Percentiles rank a stretch among this genome's conserved stretches.
These are phyloP conservation scores for Trypoxylus dichotomus DNA, from an alignment of 1,140 invertebrate species.

Conservation along the genomic window DNA sequence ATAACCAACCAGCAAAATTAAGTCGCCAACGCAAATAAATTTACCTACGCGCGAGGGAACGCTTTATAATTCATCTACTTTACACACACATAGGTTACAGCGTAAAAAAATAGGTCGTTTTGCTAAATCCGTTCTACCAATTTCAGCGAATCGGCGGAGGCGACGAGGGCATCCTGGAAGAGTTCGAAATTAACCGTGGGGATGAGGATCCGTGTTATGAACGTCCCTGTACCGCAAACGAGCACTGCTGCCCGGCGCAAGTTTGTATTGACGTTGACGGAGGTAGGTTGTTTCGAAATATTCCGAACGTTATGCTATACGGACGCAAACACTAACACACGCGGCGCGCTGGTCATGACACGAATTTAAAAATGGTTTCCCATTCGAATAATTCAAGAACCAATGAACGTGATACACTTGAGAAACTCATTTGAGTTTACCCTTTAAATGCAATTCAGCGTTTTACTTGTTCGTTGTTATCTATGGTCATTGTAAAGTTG, in stretches of 20 bases:
- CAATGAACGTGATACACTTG: not conserved
- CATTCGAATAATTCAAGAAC: not conserved
- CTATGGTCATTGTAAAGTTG: no score
- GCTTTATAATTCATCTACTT: not conserved
- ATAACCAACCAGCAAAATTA: not conserved
- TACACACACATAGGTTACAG: not conserved
- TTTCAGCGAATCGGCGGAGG: conserved; percentile 44
- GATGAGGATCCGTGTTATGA: conserved; percentile 64
- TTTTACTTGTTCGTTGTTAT: no score
- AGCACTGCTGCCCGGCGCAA: conserved; percentile 74
- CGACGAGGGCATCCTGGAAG: conserved; percentile 50
- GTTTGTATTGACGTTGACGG: conserved; percentile 74
- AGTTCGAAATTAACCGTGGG: conserved; percentile 53
- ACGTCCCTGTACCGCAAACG: conserved; percentile 69
- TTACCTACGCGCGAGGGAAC: not conserved
- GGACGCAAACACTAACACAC: not conserved
- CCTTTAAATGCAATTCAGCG: no score
- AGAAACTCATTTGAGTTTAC: not conserved
- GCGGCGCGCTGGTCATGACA: not conserved
- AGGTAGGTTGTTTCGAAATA: conserved; percentile 55
- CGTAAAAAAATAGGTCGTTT: not conserved
- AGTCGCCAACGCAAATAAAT: not conserved
- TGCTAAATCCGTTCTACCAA: not conserved
- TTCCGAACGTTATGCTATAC: not conserved
- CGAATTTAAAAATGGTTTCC: not conserved